phyloP scores from a whole-genome alignment of 2,888 invertebrate genomes.

The Leucania comma region DNA sequence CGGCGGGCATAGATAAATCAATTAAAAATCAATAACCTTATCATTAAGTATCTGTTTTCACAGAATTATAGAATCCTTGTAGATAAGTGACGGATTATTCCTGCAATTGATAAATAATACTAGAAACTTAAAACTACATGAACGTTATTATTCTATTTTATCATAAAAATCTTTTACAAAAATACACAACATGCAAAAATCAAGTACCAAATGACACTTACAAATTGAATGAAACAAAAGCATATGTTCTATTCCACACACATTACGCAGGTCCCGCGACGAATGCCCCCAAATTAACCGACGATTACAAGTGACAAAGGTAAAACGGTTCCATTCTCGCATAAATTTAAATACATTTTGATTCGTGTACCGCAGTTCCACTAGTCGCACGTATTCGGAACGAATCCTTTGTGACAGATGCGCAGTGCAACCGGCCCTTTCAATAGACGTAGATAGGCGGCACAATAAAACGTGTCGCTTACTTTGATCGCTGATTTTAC shows the following conservation, averaged over 20 bases:
- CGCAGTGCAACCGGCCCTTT: constrained; percentile 65
- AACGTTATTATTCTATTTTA: no score
- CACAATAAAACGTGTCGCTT: constrained; percentile 61
- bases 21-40: no score
- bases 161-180: no score
- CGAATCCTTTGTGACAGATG: constrained; percentile 73
- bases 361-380: constrained; percentile 34
- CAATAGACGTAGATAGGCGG: constrained; percentile 66
- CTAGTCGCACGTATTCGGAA: constrained; percentile 48
- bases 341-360: constrained; percentile 58
- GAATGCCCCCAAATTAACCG: constrained; percentile 53
- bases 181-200: background rate
- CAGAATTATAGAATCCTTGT: background rate
- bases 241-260: constrained; percentile 13
- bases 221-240: constrained; percentile 30
- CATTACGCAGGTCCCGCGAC: constrained; percentile 25
- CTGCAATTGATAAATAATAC: background rate
- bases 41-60: background rate
- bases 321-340: constrained; percentile 49
- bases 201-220: constrained; percentile 7
- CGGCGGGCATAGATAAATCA: no score
- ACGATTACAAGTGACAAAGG: constrained; percentile 52
- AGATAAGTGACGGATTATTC: background rate
- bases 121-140: background rate
- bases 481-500: constrained; percentile 36